These are phyloP conservation scores for Lytechinus pictus DNA, from an alignment of 35 echinoderm and acorn worm genomes.

Conservation along the genomic window DNA sequence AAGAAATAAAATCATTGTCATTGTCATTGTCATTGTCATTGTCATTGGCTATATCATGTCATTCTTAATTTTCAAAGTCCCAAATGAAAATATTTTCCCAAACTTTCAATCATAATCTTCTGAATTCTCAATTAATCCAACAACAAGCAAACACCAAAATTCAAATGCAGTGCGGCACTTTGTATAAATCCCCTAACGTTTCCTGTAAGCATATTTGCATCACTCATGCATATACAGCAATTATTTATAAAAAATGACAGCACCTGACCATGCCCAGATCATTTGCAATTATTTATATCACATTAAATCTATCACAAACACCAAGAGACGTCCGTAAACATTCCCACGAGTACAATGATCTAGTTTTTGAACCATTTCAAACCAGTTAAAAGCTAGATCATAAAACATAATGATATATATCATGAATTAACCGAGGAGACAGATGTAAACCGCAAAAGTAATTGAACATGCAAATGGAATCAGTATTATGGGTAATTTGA, in stretches of 20 bases:
- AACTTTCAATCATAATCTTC: too few relatives aligned
- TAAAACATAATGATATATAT: background rate
- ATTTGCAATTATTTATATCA: background rate
- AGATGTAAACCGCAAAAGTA: background rate
- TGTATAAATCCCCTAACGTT: too few relatives aligned
- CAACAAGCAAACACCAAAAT: too few relatives aligned
- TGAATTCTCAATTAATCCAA: too few relatives aligned
- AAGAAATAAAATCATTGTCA: too few relatives aligned
- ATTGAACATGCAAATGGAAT: background rate
- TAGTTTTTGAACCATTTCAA: background rate
- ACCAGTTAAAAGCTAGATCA: background rate
- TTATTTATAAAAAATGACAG: background rate
- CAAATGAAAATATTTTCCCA: too few relatives aligned
- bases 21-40: too few relatives aligned
- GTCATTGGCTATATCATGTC: too few relatives aligned
- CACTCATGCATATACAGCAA: background rate
- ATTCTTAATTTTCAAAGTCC: too few relatives aligned
- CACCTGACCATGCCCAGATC: background rate
- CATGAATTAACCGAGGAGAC: background rate
- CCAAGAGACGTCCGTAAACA: background rate
- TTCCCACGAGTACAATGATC: background rate
- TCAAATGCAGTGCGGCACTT: too few relatives aligned
- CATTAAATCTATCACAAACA: background rate
- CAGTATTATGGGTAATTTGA: background rate
- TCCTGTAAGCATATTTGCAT: too few relatives aligned